phyloP scores from a whole-genome alignment of 2,797 vertebrate genomes.

The Alcedo quadribrachys region DNA sequence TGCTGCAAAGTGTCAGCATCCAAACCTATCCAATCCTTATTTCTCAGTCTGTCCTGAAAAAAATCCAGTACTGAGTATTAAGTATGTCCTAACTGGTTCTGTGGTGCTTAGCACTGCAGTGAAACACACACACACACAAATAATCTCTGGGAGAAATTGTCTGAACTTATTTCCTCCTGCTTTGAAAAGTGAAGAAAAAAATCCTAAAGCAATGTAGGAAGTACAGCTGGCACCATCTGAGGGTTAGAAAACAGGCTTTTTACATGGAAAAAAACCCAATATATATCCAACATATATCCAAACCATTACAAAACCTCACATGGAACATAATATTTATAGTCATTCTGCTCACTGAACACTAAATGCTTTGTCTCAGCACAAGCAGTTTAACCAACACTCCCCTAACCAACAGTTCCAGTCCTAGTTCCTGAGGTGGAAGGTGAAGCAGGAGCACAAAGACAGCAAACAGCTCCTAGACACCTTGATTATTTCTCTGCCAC shows the following conservation, averaged over 20 bases:
- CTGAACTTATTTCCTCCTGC: background rate
- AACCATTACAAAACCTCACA: background rate
- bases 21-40: background rate
- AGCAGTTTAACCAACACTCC: slow-evolving; percentile 26
- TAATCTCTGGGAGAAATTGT: background rate
- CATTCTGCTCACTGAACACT: slow-evolving; percentile 2
- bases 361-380: background rate
- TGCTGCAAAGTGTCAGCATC: background rate
- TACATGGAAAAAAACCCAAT: background rate
- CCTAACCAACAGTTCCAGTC: slow-evolving; percentile 18
- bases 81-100: background rate
- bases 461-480: slow-evolving; percentile 22
- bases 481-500: slow-evolving; percentile 43
- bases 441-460: slow-evolving; percentile 35
- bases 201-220: background rate
- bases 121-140: background rate
- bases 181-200: background rate
- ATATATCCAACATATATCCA: background rate
- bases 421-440: slow-evolving; percentile 30
- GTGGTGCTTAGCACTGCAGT: background rate
- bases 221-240: background rate
- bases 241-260: background rate
- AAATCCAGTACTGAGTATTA: background rate
- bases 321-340: background rate
- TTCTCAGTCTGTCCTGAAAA: background rate